These are phyloP conservation scores for Opisthograptis luteolata DNA, from an alignment of 2,888 invertebrate genomes.

Conservation along the genomic window DNA sequence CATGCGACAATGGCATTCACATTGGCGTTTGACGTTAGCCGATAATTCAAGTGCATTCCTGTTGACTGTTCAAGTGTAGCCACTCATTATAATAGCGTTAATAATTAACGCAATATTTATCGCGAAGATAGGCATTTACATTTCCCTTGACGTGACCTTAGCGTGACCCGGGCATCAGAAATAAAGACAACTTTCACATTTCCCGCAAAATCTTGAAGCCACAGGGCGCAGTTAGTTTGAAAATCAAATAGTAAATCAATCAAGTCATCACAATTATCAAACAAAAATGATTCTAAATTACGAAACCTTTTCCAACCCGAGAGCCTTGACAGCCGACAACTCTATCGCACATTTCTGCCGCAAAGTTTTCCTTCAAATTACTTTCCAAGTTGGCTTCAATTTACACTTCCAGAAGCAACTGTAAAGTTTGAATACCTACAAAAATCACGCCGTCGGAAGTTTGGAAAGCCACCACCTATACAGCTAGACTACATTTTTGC, in stretches of 20 bases:
- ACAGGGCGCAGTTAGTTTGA: no score
- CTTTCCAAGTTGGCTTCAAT: conserved; percentile 62
- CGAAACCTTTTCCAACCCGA: conserved; percentile 18
- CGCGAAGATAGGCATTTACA: no score
- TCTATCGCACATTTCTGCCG: conserved; percentile 41
- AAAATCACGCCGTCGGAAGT: conserved; percentile 62
- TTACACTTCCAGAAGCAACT: conserved; percentile 63
- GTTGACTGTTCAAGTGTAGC: no score
- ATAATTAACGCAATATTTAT: no score
- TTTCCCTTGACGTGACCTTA: no score
- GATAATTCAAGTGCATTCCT: no score
- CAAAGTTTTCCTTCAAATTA: conserved; percentile 55
- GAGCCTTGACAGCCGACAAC: conserved; percentile 28
- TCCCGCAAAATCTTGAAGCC: no score
- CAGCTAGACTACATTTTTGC: conserved; percentile 12
- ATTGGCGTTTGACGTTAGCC: no score
- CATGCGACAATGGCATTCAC: no score
- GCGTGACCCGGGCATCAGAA: no score
- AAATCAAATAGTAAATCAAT: conserved; percentile 11
- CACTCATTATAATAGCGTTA: no score
- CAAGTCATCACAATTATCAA: conserved; percentile 4
- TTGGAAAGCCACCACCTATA: conserved; percentile 42
- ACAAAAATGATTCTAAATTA: conserved; percentile 21
- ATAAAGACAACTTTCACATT: no score
- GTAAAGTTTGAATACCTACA: conserved; percentile 61